Conservation (phyloP, 2,797 vertebrate species). For the Pipistrellus kuhlii region DNA sequence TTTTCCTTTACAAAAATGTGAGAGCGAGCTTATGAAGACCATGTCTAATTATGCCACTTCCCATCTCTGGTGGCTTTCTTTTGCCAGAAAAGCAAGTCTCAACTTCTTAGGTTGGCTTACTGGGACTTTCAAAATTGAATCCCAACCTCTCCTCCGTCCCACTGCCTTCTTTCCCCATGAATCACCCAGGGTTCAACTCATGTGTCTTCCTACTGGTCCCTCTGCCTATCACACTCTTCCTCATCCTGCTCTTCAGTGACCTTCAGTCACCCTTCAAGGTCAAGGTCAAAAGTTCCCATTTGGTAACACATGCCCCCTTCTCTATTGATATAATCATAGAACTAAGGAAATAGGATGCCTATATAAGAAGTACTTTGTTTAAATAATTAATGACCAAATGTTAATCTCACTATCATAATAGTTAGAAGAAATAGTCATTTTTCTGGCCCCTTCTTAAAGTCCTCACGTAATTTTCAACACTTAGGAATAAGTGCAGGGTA, state of each 20-base stretch:
- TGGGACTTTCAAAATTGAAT: slow-evolving; percentile 6
- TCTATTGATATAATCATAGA: neutral
- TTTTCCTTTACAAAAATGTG: slow-evolving; percentile 48
- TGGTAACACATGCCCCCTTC: neutral
- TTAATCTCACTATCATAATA: slow-evolving; percentile 16
- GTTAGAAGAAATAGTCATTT: slow-evolving; percentile 30
- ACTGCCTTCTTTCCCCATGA: neutral
- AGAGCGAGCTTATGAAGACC: slow-evolving; percentile 5
- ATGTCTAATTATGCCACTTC: neutral
- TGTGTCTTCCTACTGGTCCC: neutral
- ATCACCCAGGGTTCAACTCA: neutral
- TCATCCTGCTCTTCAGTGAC: neutral
- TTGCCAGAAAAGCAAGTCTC: slow-evolving; percentile 52
- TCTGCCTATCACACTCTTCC: neutral
- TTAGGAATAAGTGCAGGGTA: slow-evolving; percentile 29
- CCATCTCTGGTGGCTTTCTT: slow-evolving; percentile 26
- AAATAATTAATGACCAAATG: slow-evolving; percentile 22
- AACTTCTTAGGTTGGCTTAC: slow-evolving; percentile 7
- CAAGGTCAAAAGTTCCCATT: neutral
- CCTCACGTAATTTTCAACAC: slow-evolving; percentile 38
- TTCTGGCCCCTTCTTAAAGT: slow-evolving; percentile 30
- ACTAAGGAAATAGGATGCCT: slow-evolving; percentile 6
- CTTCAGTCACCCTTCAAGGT: neutral
- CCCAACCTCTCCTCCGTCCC: neutral
- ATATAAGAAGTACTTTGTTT: slow-evolving; percentile 8